Conservation (phyloP, 2,797 vertebrate species). For the Propithecus perrieri region DNA sequence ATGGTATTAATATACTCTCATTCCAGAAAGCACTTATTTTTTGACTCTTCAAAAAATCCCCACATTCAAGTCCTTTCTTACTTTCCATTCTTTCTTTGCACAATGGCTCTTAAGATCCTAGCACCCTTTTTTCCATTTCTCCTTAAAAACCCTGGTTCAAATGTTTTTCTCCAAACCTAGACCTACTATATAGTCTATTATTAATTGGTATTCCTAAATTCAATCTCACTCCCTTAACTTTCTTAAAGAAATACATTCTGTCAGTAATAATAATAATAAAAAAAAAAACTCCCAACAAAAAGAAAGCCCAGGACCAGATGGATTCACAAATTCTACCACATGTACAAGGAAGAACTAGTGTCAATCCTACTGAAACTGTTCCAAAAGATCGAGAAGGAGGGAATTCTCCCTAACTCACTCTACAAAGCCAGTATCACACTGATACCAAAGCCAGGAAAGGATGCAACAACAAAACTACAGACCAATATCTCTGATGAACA, state of each 20-base stretch:
- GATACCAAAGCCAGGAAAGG: no score
- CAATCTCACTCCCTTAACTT: not conserved
- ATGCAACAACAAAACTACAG: no score
- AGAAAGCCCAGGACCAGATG: no score
- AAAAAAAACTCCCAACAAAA: no score
- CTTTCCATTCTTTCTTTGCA: not conserved
- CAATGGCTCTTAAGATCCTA: not conserved
- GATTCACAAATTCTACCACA: no score
- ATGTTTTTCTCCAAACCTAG: not conserved
- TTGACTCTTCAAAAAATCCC: not conserved
- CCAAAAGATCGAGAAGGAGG: no score
- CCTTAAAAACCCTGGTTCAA: not conserved
- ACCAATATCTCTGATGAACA: no score
- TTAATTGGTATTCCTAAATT: not conserved
- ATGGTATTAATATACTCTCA: not conserved
- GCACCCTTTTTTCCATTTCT: not conserved
- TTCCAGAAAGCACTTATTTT: not conserved
- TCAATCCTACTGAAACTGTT: no score
- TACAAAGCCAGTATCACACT: no score
- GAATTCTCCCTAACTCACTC: no score
- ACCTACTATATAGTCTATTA: not conserved
- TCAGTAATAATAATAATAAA: no score
- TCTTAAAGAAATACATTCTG: not conserved
- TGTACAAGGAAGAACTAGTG: no score
- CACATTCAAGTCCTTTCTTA: not conserved